A percentile compares a stretch with the other conserved stretches of the same genome.
These are phyloP conservation scores for Ceyx margarethae DNA, from an alignment of 2,113 vertebrate genomes.

Conservation along the genomic window DNA sequence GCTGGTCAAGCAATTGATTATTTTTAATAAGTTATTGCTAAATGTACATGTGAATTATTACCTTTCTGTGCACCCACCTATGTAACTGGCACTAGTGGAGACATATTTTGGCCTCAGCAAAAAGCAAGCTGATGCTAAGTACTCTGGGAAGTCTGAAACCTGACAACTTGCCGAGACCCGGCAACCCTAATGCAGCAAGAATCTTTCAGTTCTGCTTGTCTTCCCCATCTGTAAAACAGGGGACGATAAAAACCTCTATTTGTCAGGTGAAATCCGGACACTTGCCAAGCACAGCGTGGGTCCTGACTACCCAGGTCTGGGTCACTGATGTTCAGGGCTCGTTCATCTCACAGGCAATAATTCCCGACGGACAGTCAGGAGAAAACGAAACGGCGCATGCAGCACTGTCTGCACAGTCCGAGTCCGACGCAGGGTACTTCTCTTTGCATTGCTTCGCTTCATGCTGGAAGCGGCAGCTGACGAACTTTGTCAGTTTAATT, in stretches of 20 bases:
- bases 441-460: not conserved
- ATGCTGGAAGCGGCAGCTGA: not conserved
- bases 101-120: not conserved
- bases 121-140: not conserved
- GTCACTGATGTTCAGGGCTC: not conserved
- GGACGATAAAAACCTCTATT: not conserved
- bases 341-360: accelerated
- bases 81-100: not conserved
- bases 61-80: not conserved
- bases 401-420: not conserved
- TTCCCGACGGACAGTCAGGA: accelerated
- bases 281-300: not conserved
- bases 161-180: not conserved
- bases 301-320: not conserved
- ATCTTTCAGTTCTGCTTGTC: not conserved
- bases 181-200: not conserved
- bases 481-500: not conserved
- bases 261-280: not conserved
- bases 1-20: not conserved
- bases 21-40: not conserved
- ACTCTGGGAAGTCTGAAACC: not conserved
- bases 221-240: not conserved
- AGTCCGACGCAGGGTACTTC: accelerated
- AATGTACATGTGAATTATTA: not conserved
- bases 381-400: accelerated